phyloP scores from a whole-genome alignment of 2,797 vertebrate genomes.

The Chanos chanos region DNA sequence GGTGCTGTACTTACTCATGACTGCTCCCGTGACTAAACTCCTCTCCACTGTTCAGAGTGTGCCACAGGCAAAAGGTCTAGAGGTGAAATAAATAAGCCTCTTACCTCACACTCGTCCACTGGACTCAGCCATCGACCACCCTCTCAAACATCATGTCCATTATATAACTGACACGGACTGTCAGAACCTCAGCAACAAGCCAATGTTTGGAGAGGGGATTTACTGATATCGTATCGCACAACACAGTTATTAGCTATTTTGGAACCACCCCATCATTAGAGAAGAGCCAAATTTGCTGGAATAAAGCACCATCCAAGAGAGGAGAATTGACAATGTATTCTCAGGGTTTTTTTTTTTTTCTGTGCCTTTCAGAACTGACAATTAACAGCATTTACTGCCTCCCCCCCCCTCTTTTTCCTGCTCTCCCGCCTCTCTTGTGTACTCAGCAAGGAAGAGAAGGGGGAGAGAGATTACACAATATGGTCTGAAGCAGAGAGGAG shows the following conservation, averaged over 20 bases:
- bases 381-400: constrained; percentile 45
- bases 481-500: background rate
- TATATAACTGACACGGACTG: background rate
- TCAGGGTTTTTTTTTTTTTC: constrained; percentile 27
- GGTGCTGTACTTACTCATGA: background rate
- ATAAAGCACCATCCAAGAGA: constrained; percentile 19
- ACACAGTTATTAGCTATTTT: constrained; percentile 25
- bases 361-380: constrained; percentile 38
- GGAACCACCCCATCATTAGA: constrained; percentile 16
- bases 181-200: background rate
- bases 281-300: constrained; percentile 2
- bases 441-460: constrained; percentile 40
- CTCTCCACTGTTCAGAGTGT: background rate
- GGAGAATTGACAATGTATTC: constrained; percentile 37
- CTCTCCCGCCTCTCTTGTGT: constrained; percentile 40
- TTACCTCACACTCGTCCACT: constrained; percentile 40
- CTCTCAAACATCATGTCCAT: background rate
- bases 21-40: constrained; percentile 2
- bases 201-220: too few species aligned
- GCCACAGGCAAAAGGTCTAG: constrained; percentile 10
- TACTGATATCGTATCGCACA: too few species aligned
- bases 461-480: constrained; percentile 35
- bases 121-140: constrained; percentile 1
- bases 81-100: constrained; percentile 13
- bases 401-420: background rate